These are phyloP conservation scores for Cheilosia vulpina DNA, from an alignment of 2,888 invertebrate species.

Conservation along the genomic window DNA sequence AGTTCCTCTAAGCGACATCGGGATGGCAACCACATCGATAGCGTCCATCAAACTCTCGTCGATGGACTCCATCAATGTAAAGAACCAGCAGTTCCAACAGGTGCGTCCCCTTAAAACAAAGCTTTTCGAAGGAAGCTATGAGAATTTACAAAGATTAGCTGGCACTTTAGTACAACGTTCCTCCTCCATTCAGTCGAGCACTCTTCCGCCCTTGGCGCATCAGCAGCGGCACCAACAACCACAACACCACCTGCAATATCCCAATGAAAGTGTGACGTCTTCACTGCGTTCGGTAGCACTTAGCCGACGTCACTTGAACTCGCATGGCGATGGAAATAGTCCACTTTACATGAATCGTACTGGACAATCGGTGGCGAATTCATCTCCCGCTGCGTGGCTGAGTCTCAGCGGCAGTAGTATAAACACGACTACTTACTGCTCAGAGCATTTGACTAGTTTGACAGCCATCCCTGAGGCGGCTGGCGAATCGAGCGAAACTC, in stretches of 20 bases:
- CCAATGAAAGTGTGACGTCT: slow-evolving; percentile 77
- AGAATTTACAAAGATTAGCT: slow-evolving; percentile 82
- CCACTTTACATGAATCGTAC: slow-evolving; percentile 45
- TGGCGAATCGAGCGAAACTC: slow-evolving; percentile 63
- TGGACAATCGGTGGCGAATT: slow-evolving; percentile 62
- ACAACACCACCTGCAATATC: slow-evolving; percentile 76
- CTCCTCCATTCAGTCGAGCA: slow-evolving; percentile 75
- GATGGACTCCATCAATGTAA: slow-evolving; percentile 82
- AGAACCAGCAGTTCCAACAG: slow-evolving; percentile 80
- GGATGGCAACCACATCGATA: slow-evolving; percentile 82
- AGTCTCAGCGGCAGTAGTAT: slow-evolving; percentile 81
- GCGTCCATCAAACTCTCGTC: slow-evolving; percentile 83
- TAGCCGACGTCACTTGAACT: slow-evolving; percentile 75
- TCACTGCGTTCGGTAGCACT: slow-evolving; percentile 77
- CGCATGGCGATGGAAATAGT: slow-evolving; percentile 58
- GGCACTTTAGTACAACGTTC: slow-evolving; percentile 78
- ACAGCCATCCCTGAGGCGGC: slow-evolving; percentile 82
- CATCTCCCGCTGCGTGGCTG: slow-evolving; percentile 78
- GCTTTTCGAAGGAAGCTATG: slow-evolving; percentile 80
- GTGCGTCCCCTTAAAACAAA: slow-evolving; percentile 85
- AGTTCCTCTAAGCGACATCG: slow-evolving; percentile 83
- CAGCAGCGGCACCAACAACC: slow-evolving; percentile 77
- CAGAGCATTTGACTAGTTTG: slow-evolving; percentile 79
- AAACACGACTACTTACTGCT: slow-evolving; percentile 78
- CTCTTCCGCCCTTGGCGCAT: slow-evolving; percentile 18